Percentiles rank a stretch among this genome's conserved stretches.
phyloP scores from a whole-genome alignment of 2,113 vertebrate species.

The Saccopteryx leptura region DNA sequence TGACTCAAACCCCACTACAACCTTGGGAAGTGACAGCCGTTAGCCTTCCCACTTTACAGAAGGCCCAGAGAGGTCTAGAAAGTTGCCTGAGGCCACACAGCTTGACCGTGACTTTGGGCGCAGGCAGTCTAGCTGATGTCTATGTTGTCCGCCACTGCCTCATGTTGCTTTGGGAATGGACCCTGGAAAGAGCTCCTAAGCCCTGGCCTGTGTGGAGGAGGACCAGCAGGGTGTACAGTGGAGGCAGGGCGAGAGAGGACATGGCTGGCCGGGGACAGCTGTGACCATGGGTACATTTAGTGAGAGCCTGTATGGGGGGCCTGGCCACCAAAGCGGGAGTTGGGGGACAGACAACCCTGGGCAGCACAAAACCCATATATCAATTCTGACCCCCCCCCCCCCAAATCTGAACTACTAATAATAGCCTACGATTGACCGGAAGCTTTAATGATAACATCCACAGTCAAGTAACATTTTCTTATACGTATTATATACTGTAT shows the following conservation, averaged over 20 bases:
- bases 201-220: not conserved
- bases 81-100: not conserved
- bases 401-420: not conserved
- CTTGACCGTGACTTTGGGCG: not conserved
- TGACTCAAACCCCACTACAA: not conserved
- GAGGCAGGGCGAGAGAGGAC: not conserved
- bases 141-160: not conserved
- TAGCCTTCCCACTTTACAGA: not conserved
- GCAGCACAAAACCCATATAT: not conserved
- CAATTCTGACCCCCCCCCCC: not conserved
- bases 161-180: not conserved
- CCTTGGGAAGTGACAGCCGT: not conserved
- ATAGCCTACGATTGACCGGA: not conserved
- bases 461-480: not conserved
- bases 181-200: not conserved
- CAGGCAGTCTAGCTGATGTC: not conserved
- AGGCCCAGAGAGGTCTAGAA: not conserved
- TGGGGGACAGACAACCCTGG: not conserved
- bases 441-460: not conserved
- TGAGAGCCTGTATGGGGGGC: not conserved
- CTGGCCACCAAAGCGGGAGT: not conserved
- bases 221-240: not conserved
- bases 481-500: not conserved
- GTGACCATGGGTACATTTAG: not conserved
- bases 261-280: not conserved